A percentile compares a stretch with the other conserved stretches of the same genome.
These are phyloP conservation scores for Plumapathes pennacea DNA, from an alignment of 92 coral and sea anemone species.

Conservation along the genomic window DNA sequence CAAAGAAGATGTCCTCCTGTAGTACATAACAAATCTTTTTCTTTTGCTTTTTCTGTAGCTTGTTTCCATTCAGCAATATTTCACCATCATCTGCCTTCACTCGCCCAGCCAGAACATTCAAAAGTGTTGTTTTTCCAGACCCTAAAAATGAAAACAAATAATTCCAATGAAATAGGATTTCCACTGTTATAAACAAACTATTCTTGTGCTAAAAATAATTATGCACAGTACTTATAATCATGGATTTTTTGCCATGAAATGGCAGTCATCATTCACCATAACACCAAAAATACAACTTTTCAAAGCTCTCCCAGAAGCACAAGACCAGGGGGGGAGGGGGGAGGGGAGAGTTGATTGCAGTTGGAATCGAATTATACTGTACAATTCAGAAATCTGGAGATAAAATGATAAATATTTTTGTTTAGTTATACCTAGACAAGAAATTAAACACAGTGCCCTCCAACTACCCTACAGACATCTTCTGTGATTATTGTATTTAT, in stretches of 20 bases:
- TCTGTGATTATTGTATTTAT: too few species aligned
- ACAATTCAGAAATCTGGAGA: too few species aligned
- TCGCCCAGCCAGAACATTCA: conserved; percentile 88
- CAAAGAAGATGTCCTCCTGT: conserved; percentile 93
- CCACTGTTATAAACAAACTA: background rate
- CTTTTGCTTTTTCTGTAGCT: conserved; percentile 70
- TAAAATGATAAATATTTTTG: too few species aligned
- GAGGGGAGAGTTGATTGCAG: too few species aligned
- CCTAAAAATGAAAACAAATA: conserved; percentile 34
- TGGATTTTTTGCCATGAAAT: background rate
- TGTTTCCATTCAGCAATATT: conserved; percentile 81
- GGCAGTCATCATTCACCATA: too few species aligned
- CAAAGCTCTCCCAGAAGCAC: too few species aligned
- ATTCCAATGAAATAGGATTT: background rate
- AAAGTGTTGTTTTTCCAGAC: conserved; percentile 91
- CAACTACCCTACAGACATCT: too few species aligned
- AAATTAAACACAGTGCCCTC: too few species aligned
- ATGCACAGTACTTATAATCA: background rate
- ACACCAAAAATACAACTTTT: too few species aligned
- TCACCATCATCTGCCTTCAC: conserved; percentile 77
- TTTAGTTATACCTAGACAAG: too few species aligned
- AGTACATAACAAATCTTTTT: conserved; percentile 86
- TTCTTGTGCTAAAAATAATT: background rate
- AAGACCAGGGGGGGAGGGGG: too few species aligned
- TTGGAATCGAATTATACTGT: too few species aligned